Conservation (phyloP, 2,797 vertebrate genomes). For the Lerista edwardsae region DNA sequence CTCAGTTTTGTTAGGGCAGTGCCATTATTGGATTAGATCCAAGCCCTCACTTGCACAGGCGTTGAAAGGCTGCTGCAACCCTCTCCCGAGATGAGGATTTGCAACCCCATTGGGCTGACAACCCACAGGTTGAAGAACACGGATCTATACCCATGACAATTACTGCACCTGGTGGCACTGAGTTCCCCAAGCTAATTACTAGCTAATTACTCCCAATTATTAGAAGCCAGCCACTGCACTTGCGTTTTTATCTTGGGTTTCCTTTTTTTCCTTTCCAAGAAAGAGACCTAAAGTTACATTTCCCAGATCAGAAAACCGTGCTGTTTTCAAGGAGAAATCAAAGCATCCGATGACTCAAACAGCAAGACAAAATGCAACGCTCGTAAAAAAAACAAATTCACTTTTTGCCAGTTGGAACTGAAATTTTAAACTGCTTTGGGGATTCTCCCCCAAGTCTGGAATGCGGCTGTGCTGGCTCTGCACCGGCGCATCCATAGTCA, state of each 20-base stretch:
- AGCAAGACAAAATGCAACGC: neutral
- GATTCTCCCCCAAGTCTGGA: neutral
- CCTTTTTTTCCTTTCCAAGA: neutral
- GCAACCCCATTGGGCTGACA: too few relatives aligned
- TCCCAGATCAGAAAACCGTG: neutral
- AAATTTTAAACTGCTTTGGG: neutral
- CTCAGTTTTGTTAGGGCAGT: too few relatives aligned
- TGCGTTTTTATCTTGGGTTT: too few relatives aligned
- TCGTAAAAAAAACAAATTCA: neutral
- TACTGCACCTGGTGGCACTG: neutral
- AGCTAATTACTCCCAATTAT: neutral
- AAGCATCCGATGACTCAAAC: neutral
- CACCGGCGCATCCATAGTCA: neutral
- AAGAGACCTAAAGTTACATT: neutral
- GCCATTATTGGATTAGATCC: too few relatives aligned
- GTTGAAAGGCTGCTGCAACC: too few relatives aligned
- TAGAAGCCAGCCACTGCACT: neutral
- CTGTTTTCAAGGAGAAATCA: neutral
- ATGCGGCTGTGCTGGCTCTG: neutral
- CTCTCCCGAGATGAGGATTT: too few relatives aligned
- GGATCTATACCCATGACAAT: too few relatives aligned
- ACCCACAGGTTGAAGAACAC: too few relatives aligned
- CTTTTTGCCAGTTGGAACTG: neutral
- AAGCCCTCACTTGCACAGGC: too few relatives aligned
- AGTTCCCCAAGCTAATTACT: neutral